These are phyloP conservation scores for Xenus cinereus DNA, from an alignment of 2,113 vertebrate genomes.

Conservation along the genomic window DNA sequence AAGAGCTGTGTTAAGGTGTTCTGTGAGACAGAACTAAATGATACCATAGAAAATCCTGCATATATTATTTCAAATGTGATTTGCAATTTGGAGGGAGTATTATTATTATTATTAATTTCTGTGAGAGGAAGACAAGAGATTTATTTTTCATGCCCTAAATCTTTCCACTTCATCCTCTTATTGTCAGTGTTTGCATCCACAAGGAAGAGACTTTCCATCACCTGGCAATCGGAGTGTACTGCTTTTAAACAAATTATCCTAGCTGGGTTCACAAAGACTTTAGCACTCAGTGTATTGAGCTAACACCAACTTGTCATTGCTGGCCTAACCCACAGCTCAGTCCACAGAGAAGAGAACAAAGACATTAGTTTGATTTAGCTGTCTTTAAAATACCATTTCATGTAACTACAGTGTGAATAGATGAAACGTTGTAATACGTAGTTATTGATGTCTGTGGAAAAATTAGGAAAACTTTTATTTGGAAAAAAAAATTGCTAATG, in stretches of 20 bases:
- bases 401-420: background rate
- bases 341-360: background rate
- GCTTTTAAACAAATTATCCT: constrained; percentile 36
- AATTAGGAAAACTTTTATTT: background rate
- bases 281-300: background rate
- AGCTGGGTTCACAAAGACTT: background rate
- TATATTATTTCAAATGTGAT: constrained; percentile 3
- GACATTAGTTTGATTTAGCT: background rate
- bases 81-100: background rate
- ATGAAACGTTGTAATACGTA: background rate
- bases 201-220: background rate
- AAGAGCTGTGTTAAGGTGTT: background rate
- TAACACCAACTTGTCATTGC: background rate
- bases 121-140: background rate
- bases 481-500: background rate
- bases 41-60: background rate
- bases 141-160: constrained; percentile 31
- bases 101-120: constrained; percentile 13
- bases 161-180: constrained; percentile 29
- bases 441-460: background rate
- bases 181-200: background rate
- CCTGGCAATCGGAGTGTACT: background rate
- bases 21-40: background rate
- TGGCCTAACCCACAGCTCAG: background rate
- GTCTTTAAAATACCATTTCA: background rate